Conservation (phyloP, 2,888 invertebrate genomes). For the Dexiosoma caninum region DNA sequence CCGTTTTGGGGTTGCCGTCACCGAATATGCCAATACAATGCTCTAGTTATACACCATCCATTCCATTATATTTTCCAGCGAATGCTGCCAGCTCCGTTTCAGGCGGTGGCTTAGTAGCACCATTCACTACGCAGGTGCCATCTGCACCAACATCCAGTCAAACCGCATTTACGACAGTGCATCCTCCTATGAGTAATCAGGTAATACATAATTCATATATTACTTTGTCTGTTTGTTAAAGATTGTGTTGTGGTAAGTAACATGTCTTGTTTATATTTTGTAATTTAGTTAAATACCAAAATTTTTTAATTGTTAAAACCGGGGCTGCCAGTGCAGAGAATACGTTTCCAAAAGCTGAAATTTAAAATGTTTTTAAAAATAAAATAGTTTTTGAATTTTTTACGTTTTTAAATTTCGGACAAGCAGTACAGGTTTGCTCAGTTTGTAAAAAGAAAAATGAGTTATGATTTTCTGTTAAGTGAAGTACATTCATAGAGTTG, state of each 20-base stretch:
- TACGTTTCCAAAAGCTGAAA: too few species aligned
- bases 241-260: background rate
- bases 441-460: too few species aligned
- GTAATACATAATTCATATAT: slow-evolving; percentile 18
- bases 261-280: too few species aligned
- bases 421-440: too few species aligned
- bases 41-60: slow-evolving; percentile 66
- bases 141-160: slow-evolving; percentile 47
- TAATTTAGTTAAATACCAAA: too few species aligned
- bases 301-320: too few species aligned
- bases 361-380: too few species aligned
- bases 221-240: background rate
- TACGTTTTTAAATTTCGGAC: too few species aligned
- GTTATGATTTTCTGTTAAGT: too few species aligned
- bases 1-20: slow-evolving; percentile 38
- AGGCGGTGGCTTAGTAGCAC: slow-evolving; percentile 35
- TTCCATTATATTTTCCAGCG: slow-evolving; percentile 66
- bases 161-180: slow-evolving; percentile 37
- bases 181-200: slow-evolving; percentile 49
- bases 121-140: slow-evolving; percentile 36
- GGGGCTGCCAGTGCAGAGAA: too few species aligned
- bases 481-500: too few species aligned
- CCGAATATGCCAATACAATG: slow-evolving; percentile 62
- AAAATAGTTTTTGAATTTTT: too few species aligned
- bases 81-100: slow-evolving; percentile 22